Base-by-base conservation (phyloP, 2,113 vertebrate species). In the Lophochroa leadbeateri region DNA sequence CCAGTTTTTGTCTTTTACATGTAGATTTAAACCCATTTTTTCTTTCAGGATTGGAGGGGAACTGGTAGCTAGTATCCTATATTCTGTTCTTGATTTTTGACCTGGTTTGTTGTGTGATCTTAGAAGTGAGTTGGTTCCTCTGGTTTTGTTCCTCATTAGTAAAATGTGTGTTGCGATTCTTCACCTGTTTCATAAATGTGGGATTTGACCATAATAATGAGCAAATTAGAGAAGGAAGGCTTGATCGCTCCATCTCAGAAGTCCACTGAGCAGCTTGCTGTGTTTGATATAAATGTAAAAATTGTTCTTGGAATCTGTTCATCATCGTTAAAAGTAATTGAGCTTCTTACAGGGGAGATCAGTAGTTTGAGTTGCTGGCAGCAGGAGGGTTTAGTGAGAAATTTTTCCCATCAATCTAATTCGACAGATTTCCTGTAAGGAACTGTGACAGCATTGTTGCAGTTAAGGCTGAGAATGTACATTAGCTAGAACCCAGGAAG, bases 361-460 rank as follows among this genome's bases (percentile, higher is more conserved):
- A 41, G 53, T 80, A 65, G 69, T 91, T 60, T 57, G 31, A 72
- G 75, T 68, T 77, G 18, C 64, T 90, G 72, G 61, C 81, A 92
- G 78, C 83, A 80, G 68, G 18, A 92, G 52, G 69, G 31, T 44
- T 90, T 91, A 83, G 44, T 75, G 58, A 82, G 74, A 87, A 86
- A 61, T 47, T 0, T 74, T 78, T 71, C 65, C 91, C n/a, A 49
- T 76, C 17, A 31, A 20, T 69, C 41, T 64, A 33, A 77, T 80
- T 79, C 53, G 57, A 39, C 80, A 93, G 46, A 29, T 86, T 89
- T 95, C 87, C 82, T 82, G 82, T 50, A 88, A 90, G 67, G 67
- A 94, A 7, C 39, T 81, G 46, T 82, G 89, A 55, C 65, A 71
- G 41, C 43, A 41, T 79, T 88, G 68, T 69, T 95, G 63, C 65